Percentiles rank a stretch among this genome's conserved stretches.
Conservation (phyloP, 2,888 invertebrate genomes). For the Pterobdella sp. region DNA sequence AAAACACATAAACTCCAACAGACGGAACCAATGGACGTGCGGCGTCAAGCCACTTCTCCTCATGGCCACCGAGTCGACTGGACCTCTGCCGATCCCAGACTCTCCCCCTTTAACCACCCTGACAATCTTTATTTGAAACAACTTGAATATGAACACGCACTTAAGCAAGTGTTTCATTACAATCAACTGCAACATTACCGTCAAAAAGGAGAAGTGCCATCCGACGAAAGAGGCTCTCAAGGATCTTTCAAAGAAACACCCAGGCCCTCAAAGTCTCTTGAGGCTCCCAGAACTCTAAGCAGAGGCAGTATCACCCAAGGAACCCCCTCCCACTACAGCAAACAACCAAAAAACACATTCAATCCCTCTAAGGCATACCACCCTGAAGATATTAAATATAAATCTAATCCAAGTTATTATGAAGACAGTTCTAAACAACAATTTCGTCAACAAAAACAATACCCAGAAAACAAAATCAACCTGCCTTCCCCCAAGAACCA, state of each 20-base stretch:
- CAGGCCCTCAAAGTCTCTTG: background rate
- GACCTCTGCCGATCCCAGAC: background rate
- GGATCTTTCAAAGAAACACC: background rate
- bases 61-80: slow-evolving; percentile 4
- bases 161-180: background rate
- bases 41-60: no score
- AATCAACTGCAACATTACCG: background rate
- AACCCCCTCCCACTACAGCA: background rate
- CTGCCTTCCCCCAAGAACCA: no score
- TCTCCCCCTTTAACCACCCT: slow-evolving; percentile 2
- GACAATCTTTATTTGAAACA: background rate
- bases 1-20: no score
- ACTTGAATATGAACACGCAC: slow-evolving; percentile 5
- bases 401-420: background rate
- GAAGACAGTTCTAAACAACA: background rate
- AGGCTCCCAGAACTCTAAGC: background rate
- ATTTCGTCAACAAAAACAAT: background rate
- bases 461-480: no score
- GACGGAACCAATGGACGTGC: background rate
- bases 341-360: background rate
- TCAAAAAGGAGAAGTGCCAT: background rate
- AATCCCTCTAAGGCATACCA: background rate
- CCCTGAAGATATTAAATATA: background rate
- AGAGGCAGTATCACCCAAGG: slow-evolving; percentile 10
- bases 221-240: background rate